These are phyloP conservation scores for Sphenodon punctatus DNA, from an alignment of 2,797 vertebrate genomes.

Conservation along the genomic window DNA sequence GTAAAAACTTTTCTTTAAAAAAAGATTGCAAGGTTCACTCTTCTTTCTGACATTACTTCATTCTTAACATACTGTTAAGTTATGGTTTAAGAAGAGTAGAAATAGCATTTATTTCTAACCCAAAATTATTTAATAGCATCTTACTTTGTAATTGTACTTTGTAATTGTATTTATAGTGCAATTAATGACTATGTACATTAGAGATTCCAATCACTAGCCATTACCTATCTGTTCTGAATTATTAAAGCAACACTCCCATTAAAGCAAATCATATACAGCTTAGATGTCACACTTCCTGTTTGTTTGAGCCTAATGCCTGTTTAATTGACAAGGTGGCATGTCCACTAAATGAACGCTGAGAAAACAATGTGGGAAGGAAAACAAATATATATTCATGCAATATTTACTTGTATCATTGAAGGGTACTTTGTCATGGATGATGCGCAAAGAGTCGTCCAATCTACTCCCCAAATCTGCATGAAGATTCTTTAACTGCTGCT, in stretches of 20 bases:
- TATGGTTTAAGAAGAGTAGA: no score
- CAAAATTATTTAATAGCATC: no score
- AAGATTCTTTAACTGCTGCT: conserved; percentile 92
- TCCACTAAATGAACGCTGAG: not conserved
- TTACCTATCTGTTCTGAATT: not conserved
- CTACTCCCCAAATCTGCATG: conserved; percentile 92
- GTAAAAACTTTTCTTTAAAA: no score
- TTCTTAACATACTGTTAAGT: no score
- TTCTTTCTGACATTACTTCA: no score
- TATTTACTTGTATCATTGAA: conserved; percentile 98
- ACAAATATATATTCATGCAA: conserved; percentile 32
- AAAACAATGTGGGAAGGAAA: not conserved
- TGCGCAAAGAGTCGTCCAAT: conserved; percentile 91
- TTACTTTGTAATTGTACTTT: no score
- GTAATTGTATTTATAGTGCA: not conserved
- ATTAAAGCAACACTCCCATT: not conserved
- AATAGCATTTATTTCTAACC: no score
- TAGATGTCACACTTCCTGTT: not conserved
- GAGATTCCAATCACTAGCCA: not conserved
- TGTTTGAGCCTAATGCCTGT: not conserved
- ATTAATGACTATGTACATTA: rapidly evolving
- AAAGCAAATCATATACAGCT: not conserved
- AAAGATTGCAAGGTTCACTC: no score
- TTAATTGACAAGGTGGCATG: not conserved
- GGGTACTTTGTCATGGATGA: conserved; percentile 98